Percentiles rank a stretch among this genome's conserved stretches.
Conservation (phyloP, 1,140 invertebrate species). For the Battus philenor region DNA sequence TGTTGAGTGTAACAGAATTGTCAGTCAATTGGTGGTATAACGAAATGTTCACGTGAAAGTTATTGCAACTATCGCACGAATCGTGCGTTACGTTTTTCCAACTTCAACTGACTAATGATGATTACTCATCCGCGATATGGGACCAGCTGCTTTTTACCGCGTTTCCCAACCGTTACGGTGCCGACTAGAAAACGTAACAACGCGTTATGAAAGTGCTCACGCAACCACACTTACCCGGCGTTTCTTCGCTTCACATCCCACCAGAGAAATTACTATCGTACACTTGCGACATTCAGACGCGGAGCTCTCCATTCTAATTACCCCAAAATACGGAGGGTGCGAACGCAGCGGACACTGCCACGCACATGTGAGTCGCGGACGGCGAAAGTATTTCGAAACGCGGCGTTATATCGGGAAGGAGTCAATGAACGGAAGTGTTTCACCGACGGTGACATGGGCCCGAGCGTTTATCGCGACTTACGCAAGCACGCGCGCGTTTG, state of each 20-base stretch:
- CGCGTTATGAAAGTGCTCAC: conserved; percentile 68
- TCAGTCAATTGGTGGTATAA: too few relatives aligned
- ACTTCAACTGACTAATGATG: background rate
- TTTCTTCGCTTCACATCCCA: conserved; percentile 54
- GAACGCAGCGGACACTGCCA: conserved; percentile 25
- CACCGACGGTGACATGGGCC: conserved; percentile 65
- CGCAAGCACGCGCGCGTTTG: conserved; percentile 52
- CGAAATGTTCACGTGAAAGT: conserved; percentile 37
- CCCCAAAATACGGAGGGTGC: conserved; percentile 38
- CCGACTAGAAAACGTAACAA: conserved; percentile 62
- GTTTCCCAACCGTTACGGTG: conserved; percentile 66
- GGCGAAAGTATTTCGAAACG: conserved; percentile 60
- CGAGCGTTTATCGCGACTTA: conserved; percentile 63
- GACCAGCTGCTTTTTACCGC: conserved; percentile 58
- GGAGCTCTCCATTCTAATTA: conserved; percentile 34
- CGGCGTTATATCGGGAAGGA: conserved; percentile 66
- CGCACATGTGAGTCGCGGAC: conserved; percentile 34
- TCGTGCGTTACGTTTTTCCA: conserved; percentile 30
- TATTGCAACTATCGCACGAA: conserved; percentile 25
- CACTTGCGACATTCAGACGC: conserved; percentile 19
- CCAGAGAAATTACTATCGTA: conserved; percentile 33
- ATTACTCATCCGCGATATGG: conserved; percentile 55
- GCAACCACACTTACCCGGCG: conserved; percentile 47
- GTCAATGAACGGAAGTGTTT: conserved; percentile 75
- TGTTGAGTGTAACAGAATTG: too few relatives aligned